A percentile compares a stretch with the other conserved stretches of the same genome.
These are phyloP conservation scores for Drosophila falleni DNA, from an alignment of 2,888 invertebrate species.

Conservation along the genomic window DNA sequence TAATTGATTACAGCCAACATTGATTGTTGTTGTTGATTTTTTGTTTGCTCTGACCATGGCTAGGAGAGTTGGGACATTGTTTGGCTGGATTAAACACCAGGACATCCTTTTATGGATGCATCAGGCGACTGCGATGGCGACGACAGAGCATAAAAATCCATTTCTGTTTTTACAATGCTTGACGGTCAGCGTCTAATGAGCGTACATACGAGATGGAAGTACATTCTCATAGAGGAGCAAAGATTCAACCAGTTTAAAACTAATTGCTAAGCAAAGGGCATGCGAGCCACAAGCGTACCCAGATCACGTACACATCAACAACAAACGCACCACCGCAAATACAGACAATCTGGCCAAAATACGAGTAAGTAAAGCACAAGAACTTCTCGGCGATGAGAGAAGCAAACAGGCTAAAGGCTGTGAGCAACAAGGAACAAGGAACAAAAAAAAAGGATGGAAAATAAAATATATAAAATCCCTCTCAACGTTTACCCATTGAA, in stretches of 20 bases:
- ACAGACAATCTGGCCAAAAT: constrained; percentile 76
- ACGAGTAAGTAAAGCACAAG: constrained; percentile 53
- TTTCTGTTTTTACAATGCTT: constrained; percentile 57
- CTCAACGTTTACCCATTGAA: constrained; percentile 40
- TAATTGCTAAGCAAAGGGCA: constrained; percentile 81
- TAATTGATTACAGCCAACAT: constrained; percentile 81
- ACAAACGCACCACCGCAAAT: constrained; percentile 66
- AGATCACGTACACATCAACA: constrained; percentile 79
- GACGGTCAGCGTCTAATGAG: constrained; percentile 69
- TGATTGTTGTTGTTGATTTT: constrained; percentile 77
- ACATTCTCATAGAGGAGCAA: constrained; percentile 4
- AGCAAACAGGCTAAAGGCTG: constrained; percentile 27
- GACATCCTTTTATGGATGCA: constrained; percentile 42
- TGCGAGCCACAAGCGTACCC: constrained; percentile 56
- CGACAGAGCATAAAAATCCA: constrained; percentile 57
- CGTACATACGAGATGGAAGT: constrained; percentile 8
- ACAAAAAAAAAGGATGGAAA: constrained; percentile 3
- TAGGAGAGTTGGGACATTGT: constrained; percentile 32
- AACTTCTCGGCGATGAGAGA: constrained; percentile 18
- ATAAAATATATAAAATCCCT: constrained; percentile 26
- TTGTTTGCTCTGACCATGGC: constrained; percentile 23
- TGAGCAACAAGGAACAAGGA: background rate
- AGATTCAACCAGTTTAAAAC: constrained; percentile 68
- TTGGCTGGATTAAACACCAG: constrained; percentile 47
- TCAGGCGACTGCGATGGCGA: constrained; percentile 24